These are phyloP conservation scores for Penaeus chinensis DNA, from an alignment of 1,140 invertebrate genomes.

Conservation along the genomic window DNA sequence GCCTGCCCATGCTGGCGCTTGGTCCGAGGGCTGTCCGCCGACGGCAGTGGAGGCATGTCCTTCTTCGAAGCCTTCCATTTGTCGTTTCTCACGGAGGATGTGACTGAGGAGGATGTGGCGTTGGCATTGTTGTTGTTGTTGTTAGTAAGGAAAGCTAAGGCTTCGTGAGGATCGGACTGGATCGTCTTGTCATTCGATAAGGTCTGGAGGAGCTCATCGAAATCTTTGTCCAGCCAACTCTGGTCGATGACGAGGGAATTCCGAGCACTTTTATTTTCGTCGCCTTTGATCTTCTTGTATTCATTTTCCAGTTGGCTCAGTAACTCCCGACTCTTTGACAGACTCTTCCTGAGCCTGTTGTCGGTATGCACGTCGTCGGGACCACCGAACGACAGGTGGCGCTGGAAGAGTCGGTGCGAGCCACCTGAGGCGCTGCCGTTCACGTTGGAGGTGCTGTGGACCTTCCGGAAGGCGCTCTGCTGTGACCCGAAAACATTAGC, in stretches of 20 bases:
- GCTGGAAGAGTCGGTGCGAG: conserved; percentile 46
- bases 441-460: conserved; percentile 54
- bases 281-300: conserved; percentile 56
- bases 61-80: conserved; percentile 44
- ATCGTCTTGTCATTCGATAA: conserved; percentile 37
- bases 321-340: conserved; percentile 60
- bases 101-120: not conserved
- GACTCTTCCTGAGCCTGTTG: conserved; percentile 47
- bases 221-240: conserved; percentile 51
- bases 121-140: not conserved
- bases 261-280: conserved; percentile 41
- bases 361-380: conserved; percentile 35
- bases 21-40: conserved; percentile 20
- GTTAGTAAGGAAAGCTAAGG: conserved; percentile 25
- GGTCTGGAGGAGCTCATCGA: conserved; percentile 49
- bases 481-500: conserved; percentile 7
- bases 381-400: conserved; percentile 46
- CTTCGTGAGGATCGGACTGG: conserved; percentile 36
- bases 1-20: conserved; percentile 33
- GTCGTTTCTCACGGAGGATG: conserved; percentile 37
- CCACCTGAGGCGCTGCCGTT: conserved; percentile 22
- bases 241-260: conserved; percentile 44
- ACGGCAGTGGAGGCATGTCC: conserved; percentile 45
- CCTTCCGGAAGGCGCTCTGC: conserved; percentile 40
- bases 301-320: conserved; percentile 59